Evolutionary conservation across 2,888 invertebrate species (phyloP), one percentile per base, ranked within the genome.

Genomic region (Chrysina gloriosa): DNA sequence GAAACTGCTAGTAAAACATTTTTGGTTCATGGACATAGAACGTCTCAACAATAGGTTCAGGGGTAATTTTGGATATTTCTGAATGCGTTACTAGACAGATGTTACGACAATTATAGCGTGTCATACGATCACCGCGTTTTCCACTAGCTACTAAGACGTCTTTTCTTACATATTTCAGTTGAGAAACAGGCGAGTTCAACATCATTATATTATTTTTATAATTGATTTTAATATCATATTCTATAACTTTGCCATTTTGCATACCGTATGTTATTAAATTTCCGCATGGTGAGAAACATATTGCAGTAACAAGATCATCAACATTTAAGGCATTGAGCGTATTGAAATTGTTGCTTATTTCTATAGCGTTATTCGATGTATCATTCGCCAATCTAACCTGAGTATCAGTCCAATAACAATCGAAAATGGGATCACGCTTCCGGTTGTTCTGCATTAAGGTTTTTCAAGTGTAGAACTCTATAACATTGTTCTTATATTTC

Each of bases 181-280:
- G 72, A n/a, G 71, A 73, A 3, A 79, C 72, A 3, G 76, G 66
- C 6, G 66, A 69, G 0, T 25, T 34, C 27, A 78, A 64, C n/a
- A 64, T 70, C 74, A 76, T 75, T 7, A 77, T 63, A 3, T 52
- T 67, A 34, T 71, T 69, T 23, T 71, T 71, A 1, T 65, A 68
- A 48, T 77, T 78, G 25, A 66, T 74, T 56, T 76, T 76, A 42
- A 78, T 73, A 31, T 78, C 73, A 69, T 76, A 80, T 31, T 74
- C 73, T 4, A 71, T 72, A 0, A 82, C 73, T 36, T 76, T 69
- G 1, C 82, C 82, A 61, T 73, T 76, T 65, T 74, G 73, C 31
- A 78, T 72, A n/a, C 81, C 81, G 25, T 79, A 77, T 27, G 79
- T 75, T n/a, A 82, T 71, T 65, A 74, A 72, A 61, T 78, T 76